Percentiles rank a stretch among this genome's conserved stretches.
Conservation (phyloP, 2,888 invertebrate species). For the Smittia aterrima region DNA sequence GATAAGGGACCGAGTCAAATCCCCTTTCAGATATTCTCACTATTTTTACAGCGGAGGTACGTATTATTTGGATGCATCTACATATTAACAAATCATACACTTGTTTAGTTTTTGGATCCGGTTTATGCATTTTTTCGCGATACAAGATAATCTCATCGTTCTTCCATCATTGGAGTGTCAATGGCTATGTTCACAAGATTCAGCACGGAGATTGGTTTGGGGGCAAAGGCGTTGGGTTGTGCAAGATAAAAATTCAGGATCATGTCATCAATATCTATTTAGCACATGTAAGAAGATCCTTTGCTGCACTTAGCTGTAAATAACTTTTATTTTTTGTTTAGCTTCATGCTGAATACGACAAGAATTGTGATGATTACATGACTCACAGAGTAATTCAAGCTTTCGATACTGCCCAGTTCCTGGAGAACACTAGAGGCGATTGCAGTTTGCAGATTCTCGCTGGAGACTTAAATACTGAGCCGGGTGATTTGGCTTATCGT, state of each 20-base stretch:
- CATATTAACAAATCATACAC: too few species aligned
- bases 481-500: conserved; percentile 77
- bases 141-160: conserved; percentile 81
- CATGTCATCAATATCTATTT: conserved; percentile 79
- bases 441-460: conserved; percentile 83
- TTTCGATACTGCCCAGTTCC: conserved; percentile 91
- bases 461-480: conserved; percentile 93
- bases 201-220: conserved; percentile 68
- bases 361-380: conserved; percentile 80
- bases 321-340: conserved; percentile 56
- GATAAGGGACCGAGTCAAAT: conserved; percentile 65
- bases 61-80: too few species aligned
- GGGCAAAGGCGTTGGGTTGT: conserved; percentile 86
- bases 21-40: conserved; percentile 75
- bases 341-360: conserved; percentile 91
- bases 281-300: conserved; percentile 63
- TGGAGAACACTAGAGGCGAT: conserved; percentile 74
- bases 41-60: conserved; percentile 96
- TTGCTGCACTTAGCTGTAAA: neutral
- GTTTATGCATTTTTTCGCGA: conserved; percentile 81
- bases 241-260: conserved; percentile 67
- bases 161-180: conserved; percentile 93
- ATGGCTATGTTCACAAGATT: conserved; percentile 93
- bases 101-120: conserved; percentile 88
- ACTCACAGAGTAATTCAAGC: conserved; percentile 93